Conservation (phyloP, 2,888 invertebrate genomes). For the Caradrina clavipalpis region DNA sequence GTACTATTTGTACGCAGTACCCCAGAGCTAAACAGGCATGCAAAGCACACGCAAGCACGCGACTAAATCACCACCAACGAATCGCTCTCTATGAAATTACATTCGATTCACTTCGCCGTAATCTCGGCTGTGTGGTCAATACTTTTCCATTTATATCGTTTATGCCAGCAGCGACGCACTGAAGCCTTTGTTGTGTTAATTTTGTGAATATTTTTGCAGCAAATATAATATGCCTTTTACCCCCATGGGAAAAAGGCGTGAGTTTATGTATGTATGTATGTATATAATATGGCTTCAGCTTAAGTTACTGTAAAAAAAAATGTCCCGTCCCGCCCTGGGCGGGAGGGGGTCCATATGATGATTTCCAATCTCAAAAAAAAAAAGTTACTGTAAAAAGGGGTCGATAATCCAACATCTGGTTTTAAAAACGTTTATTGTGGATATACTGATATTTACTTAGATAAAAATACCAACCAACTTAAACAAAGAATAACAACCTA, state of each 20-base stretch:
- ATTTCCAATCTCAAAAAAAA: too few relatives aligned
- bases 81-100: conserved; percentile 28
- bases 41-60: conserved; percentile 1
- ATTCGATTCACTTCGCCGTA: conserved; percentile 28
- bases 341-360: too few relatives aligned
- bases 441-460: conserved; percentile 7
- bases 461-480: too few relatives aligned
- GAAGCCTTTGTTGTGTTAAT: conserved; percentile 19
- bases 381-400: not conserved
- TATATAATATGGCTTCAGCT: too few relatives aligned
- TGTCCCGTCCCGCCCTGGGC: too few relatives aligned
- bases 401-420: not conserved
- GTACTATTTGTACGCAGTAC: not conserved
- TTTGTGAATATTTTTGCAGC: conserved; percentile 10
- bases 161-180: conserved; percentile 11
- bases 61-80: conserved; percentile 5
- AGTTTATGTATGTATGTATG: too few relatives aligned
- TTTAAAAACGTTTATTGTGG: not conserved
- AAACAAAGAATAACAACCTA: too few relatives aligned
- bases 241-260: too few relatives aligned
- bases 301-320: too few relatives aligned
- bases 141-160: conserved; percentile 28
- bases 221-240: not conserved
- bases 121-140: conserved; percentile 12
- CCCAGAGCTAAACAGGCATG: conserved; percentile 4